phyloP scores from a whole-genome alignment of 2,113 vertebrate genomes.

The Todiramphus chloris region DNA sequence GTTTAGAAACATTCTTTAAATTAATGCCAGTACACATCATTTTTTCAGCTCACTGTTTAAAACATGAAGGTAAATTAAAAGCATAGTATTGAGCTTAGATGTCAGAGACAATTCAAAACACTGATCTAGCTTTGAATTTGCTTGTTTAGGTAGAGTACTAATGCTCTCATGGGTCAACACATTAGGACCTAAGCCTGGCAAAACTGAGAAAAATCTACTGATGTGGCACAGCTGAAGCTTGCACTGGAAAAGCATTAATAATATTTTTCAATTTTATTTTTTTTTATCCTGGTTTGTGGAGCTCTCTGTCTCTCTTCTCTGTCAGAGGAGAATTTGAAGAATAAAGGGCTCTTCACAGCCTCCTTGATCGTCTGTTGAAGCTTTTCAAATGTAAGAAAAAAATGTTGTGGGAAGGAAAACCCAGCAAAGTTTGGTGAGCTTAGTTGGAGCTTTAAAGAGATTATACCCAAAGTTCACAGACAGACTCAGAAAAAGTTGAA shows the following conservation, averaged over 20 bases:
- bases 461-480: constrained; percentile 69
- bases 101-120: background rate
- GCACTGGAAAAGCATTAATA: background rate
- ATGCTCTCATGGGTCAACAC: background rate
- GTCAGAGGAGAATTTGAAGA: background rate
- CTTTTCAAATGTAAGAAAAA: constrained; percentile 54
- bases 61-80: background rate
- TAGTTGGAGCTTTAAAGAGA: constrained; percentile 71
- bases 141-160: background rate
- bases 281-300: background rate
- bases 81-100: background rate
- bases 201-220: background rate
- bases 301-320: background rate
- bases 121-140: background rate
- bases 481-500: constrained; percentile 69
- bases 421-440: constrained; percentile 57
- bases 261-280: background rate
- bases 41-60: background rate
- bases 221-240: background rate
- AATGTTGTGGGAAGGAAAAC: constrained; percentile 34
- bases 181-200: background rate
- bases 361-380: constrained; percentile 45
- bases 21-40: background rate
- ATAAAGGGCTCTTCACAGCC: constrained; percentile 35
- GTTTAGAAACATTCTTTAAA: background rate